Percentiles rank a stretch among this genome's conserved stretches.
These are phyloP conservation scores for Sebastes cheni DNA, from an alignment of 2,797 vertebrate species.

Conservation along the genomic window DNA sequence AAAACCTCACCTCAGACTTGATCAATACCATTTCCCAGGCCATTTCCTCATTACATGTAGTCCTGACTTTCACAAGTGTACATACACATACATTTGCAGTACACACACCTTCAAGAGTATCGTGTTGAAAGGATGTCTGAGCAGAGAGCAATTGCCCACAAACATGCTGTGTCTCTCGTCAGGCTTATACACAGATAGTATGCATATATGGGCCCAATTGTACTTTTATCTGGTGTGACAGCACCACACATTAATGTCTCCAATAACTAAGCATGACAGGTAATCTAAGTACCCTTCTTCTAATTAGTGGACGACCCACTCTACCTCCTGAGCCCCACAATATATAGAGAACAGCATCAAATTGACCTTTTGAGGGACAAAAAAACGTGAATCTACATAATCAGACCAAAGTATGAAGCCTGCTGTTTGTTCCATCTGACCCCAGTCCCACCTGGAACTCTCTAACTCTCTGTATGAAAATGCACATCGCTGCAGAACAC, in stretches of 20 bases:
- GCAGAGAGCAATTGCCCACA: not conserved
- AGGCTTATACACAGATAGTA: not conserved
- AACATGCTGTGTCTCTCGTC: not conserved
- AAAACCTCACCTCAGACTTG: not conserved
- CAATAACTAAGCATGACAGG: too few relatives aligned
- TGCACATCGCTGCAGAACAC: conserved; percentile 1
- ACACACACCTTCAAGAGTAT: not conserved
- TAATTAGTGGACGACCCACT: not conserved
- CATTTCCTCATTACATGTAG: not conserved
- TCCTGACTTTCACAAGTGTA: not conserved
- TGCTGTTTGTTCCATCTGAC: not conserved
- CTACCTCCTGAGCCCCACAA: not conserved
- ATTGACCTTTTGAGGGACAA: not conserved
- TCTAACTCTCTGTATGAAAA: not conserved
- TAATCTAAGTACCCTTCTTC: too few relatives aligned
- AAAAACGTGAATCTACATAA: not conserved
- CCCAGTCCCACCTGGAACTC: too few relatives aligned
- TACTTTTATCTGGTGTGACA: too few relatives aligned
- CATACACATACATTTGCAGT: not conserved
- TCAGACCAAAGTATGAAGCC: too few relatives aligned
- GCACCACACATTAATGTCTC: too few relatives aligned
- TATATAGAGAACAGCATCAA: not conserved
- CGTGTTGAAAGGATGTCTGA: not conserved
- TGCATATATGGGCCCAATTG: too few relatives aligned
- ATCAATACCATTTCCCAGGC: not conserved